These are phyloP conservation scores for Triplophysa bombifrons DNA, from an alignment of 2,797 vertebrate species.

Conservation along the genomic window DNA sequence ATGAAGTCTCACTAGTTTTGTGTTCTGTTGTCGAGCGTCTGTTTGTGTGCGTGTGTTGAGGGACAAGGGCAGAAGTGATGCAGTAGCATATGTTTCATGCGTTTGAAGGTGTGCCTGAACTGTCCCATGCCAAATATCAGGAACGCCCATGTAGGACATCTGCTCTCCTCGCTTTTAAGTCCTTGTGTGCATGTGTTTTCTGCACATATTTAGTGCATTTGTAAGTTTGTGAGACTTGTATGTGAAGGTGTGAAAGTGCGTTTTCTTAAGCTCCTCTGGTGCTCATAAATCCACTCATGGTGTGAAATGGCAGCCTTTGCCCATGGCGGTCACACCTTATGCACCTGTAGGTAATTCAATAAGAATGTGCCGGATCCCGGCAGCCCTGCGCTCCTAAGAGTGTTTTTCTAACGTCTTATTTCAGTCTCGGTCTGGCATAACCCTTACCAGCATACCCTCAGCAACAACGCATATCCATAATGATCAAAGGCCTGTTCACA, in stretches of 20 bases:
- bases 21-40: slow-evolving; percentile 1
- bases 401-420: slow-evolving; percentile 69
- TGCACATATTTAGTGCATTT: slow-evolving; percentile 1
- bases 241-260: slow-evolving; percentile 26
- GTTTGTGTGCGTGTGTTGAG: slow-evolving; percentile 17
- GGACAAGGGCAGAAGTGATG: slow-evolving; percentile 9
- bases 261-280: slow-evolving; percentile 56
- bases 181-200: slow-evolving; percentile 21
- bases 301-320: slow-evolving; percentile 65
- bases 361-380: slow-evolving; percentile 59
- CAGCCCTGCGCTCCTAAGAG: slow-evolving; percentile 45
- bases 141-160: slow-evolving; percentile 28
- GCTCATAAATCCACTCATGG: slow-evolving; percentile 58
- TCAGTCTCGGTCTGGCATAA: slow-evolving; percentile 44
- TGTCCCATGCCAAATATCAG: slow-evolving; percentile 34
- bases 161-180: slow-evolving; percentile 17
- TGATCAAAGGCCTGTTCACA: slow-evolving; percentile 6
- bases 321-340: slow-evolving; percentile 71
- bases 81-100: slow-evolving; percentile 39
- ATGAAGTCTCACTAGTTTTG: slow-evolving; percentile 35
- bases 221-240: slow-evolving; percentile 16
- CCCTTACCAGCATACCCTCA: slow-evolving; percentile 17
- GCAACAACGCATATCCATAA: background rate
- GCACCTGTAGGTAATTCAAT: slow-evolving; percentile 75
- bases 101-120: slow-evolving; percentile 46